Base-by-base conservation (phyloP, 2,888 invertebrate species). In the Drosophila prostipennis region DNA sequence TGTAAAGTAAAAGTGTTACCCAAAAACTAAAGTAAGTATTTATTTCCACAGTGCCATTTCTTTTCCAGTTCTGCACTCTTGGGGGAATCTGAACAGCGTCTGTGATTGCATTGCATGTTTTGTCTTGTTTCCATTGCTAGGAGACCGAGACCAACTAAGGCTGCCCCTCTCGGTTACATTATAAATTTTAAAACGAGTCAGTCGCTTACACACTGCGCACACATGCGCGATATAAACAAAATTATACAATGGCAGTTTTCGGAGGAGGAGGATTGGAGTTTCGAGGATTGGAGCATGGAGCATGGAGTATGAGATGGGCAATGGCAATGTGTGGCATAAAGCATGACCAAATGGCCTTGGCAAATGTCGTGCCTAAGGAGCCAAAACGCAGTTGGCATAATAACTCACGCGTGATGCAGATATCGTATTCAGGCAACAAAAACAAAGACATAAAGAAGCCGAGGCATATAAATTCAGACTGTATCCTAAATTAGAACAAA, bases 131-230 rank as follows among this genome's bases (percentile, higher is more conserved):
- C 65, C 54, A 54, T 67, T 46, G 65, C 68, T 54, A 46, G 54
- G 65, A 67, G 53, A 26, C 26, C 26, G 26, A 26, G 26, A 67
- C 68, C 65, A 67, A 46, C 68, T 67, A 43, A 43, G 52, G 43
- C 32, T 13, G 34, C 29, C 49, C 42, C 46, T 34, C 71, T 51
- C 37, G 53, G 69, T 56, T 68, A 76, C 79, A 87, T 88, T 86
- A 87, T 84, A 84, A 87, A 84, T 84, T 84, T 87, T 87, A 87
- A 88, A 84, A 88, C 78, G 80, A 85, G 78, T 78, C 70, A 79
- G 82, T 75, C 79, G 74, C 42, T 42, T 42, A 19, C 42, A 40
- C 40, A 11, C 6, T 23, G n/a, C n/a, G 19, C 42, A 23, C 79
- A 79, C 75, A 73, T 49, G 67, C 59, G 73, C 63, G 73, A 71